A percentile compares a stretch with the other conserved stretches of the same genome.
phyloP scores from a whole-genome alignment of 2,797 vertebrate species.

The Melanotaenia trifasciata region DNA sequence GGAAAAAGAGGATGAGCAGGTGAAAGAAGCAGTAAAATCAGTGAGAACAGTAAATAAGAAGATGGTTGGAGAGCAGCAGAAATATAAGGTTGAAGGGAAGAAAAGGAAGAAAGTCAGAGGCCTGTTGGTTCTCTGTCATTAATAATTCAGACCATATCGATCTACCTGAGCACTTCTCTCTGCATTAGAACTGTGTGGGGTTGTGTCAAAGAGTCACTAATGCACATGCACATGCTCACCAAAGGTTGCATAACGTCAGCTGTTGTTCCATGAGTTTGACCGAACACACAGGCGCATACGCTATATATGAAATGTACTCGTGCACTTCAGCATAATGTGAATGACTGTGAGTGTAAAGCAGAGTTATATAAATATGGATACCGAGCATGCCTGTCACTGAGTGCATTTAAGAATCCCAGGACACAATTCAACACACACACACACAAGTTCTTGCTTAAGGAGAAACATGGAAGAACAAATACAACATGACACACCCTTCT shows the following conservation, averaged over 20 bases:
- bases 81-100: conserved; percentile 2
- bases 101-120: conserved; percentile 5
- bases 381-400: conserved; percentile 20
- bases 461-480: conserved; percentile 37
- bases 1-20: not conserved
- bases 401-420: conserved; percentile 46
- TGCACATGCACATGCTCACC: conserved; percentile 2
- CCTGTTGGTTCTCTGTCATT: conserved; percentile 18
- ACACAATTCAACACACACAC: conserved; percentile 27
- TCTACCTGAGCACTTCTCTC: conserved; percentile 22
- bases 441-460: conserved; percentile 18
- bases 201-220: conserved; percentile 1
- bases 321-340: conserved; percentile 22
- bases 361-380: conserved; percentile 54
- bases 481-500: conserved; percentile 23
- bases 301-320: not conserved
- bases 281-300: not conserved
- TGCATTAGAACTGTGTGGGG: not conserved
- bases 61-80: not conserved
- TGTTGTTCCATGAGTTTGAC: conserved; percentile 43
- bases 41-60: not conserved
- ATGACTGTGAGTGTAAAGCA: conserved; percentile 41
- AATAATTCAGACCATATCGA: conserved; percentile 62
- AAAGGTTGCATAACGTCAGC: conserved; percentile 50
- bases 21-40: not conserved